Evolutionary conservation across 1,140 invertebrate genomes (phyloP).

Genomic region (Drosophila ironensis): DNA sequence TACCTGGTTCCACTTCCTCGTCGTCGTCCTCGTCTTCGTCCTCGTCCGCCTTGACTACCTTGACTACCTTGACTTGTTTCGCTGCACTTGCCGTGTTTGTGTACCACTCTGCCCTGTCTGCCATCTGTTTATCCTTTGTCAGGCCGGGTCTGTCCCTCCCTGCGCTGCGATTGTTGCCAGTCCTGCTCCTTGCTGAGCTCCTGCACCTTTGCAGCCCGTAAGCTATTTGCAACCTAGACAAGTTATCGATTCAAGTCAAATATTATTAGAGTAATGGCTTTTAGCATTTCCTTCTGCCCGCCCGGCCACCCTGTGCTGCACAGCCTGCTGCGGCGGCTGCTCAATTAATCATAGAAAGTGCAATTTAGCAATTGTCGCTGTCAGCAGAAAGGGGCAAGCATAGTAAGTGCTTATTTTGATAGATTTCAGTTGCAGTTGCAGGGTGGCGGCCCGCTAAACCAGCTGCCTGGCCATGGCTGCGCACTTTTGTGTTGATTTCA

Average conservation of each 20-base stretch:
- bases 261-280: constrained; percentile 71
- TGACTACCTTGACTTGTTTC: constrained; percentile 45
- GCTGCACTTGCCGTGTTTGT: constrained; percentile 51
- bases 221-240: constrained; percentile 59
- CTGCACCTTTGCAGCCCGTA: not conserved
- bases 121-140: constrained; percentile 53
- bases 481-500: not conserved
- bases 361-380: constrained; percentile 21
- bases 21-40: not conserved
- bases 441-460: too few species aligned
- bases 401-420: not conserved
- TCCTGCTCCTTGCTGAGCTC: not conserved
- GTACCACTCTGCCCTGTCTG: constrained; percentile 48
- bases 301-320: not conserved
- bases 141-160: constrained; percentile 4
- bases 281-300: constrained; percentile 10
- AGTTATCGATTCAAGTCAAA: constrained; percentile 69
- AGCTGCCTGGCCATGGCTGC: too few species aligned
- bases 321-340: not conserved
- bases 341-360: constrained; percentile 36
- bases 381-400: not conserved
- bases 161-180: not conserved
- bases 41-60: too few species aligned
- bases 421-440: too few species aligned
- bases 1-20: constrained; percentile 13